phyloP scores from a whole-genome alignment of 2,113 vertebrate genomes.

The Micronycteris hirsuta region DNA sequence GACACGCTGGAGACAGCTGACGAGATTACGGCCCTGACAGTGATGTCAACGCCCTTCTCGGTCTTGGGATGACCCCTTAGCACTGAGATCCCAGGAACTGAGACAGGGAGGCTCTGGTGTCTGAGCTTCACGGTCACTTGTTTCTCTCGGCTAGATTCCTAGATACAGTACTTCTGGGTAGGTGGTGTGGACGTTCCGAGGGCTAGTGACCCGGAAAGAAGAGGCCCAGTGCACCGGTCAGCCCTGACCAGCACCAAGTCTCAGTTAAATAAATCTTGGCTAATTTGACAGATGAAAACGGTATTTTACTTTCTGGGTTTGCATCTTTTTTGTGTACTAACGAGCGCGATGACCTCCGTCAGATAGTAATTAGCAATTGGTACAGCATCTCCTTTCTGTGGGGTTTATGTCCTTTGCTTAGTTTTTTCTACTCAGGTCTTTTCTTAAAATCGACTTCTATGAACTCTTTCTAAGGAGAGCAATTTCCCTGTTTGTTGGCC shows the following conservation, averaged over 20 bases:
- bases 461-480: not conserved
- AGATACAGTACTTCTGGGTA: not conserved
- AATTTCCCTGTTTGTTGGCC: not conserved
- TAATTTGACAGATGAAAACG: not conserved
- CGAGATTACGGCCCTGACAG: not conserved
- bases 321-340: not conserved
- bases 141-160: not conserved
- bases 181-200: not conserved
- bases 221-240: not conserved
- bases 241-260: not conserved
- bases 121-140: not conserved
- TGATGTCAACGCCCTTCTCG: not conserved
- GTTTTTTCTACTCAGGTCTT: not conserved
- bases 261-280: not conserved
- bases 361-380: not conserved
- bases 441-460: not conserved
- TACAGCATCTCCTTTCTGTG: not conserved
- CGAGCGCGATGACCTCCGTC: not conserved
- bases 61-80: not conserved
- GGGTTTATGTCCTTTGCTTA: not conserved
- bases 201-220: not conserved
- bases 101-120: not conserved
- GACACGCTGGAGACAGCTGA: not conserved
- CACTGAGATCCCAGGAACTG: not conserved
- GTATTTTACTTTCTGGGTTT: not conserved